Evolutionary conservation across 2,888 invertebrate genomes (phyloP).

Genomic region (Saturnia pavonia): DNA sequence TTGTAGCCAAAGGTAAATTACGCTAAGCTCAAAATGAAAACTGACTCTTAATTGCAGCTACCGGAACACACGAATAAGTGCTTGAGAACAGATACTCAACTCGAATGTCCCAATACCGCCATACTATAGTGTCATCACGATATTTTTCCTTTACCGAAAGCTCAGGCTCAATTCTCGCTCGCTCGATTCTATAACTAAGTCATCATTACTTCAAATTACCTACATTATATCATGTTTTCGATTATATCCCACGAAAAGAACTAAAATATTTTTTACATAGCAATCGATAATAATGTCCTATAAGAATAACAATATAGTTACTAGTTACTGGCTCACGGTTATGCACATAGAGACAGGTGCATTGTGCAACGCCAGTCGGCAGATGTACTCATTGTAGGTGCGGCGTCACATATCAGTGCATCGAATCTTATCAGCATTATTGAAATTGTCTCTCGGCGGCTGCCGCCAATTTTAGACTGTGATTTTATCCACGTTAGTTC

Average conservation of each 20-base stretch:
- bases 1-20: too few species aligned
- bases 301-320: too few species aligned
- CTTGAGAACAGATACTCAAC: neutral
- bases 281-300: too few species aligned
- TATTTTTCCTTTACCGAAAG: neutral
- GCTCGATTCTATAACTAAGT: neutral
- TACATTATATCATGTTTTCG: neutral
- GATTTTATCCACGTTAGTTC: neutral
- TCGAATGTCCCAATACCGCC: too few species aligned
- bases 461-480: neutral
- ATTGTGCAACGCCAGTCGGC: conserved; percentile 6
- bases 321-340: neutral
- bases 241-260: neutral
- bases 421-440: neutral
- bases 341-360: conserved; percentile 2
- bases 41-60: neutral
- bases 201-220: neutral
- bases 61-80: neutral
- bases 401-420: neutral
- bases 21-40: too few species aligned
- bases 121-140: too few species aligned
- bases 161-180: neutral
- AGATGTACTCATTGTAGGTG: neutral
- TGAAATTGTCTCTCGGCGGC: neutral
- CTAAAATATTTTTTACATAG: too few species aligned